Evolutionary conservation across 2,113 vertebrate genomes (phyloP), one percentile per base, ranked within the genome.

Genomic region (Colistium nudipinnis): DNA sequence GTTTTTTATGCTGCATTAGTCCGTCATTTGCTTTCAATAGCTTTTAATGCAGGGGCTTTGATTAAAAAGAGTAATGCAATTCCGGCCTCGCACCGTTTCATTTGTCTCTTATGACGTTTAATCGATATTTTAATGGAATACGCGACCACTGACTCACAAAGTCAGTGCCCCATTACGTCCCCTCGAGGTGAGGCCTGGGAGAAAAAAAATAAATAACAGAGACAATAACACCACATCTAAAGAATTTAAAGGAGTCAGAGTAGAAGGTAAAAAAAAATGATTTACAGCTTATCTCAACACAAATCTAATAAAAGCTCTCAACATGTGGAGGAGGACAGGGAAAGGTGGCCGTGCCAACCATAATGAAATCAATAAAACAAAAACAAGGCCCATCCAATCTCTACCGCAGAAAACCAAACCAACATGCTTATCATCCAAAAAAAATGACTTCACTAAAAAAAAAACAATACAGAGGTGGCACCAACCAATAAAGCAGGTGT

Each of bases 61-160:
- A 38, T 56, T 24, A 56, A 38, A 36, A 38, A 35, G 48, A 35
- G 30, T 7, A 54, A 38, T 16, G 53, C 14, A 10, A 17, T 36
- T 24, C 20, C 31, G 12, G 20, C 35, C 7, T 24, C 25, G 3
- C 31, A 36, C 53, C 53, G 16, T 24, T 38, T 38, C 31, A 38
- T 38, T 38, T 9, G 33, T 38, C 33, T 24, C 12, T 14, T 22
- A 20, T 35, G 52, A 22, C 31, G 22, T 22, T 2, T 33, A 19
- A 20, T 54, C 30, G 11, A 33, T 54, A 13, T 54, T 54, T 54
- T 39, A 25, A 57, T 39, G 12, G 20, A 39, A 57, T 17, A 57
- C 12, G 39, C 54, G 17, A 25, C 55, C 10, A 12, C 24, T 12
- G 55, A 25, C 24, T 38, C 22, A 39, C 22, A 25, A 7, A 39